Conservation (phyloP, 2,797 vertebrate species). For the Enteromius fasciolatus region DNA sequence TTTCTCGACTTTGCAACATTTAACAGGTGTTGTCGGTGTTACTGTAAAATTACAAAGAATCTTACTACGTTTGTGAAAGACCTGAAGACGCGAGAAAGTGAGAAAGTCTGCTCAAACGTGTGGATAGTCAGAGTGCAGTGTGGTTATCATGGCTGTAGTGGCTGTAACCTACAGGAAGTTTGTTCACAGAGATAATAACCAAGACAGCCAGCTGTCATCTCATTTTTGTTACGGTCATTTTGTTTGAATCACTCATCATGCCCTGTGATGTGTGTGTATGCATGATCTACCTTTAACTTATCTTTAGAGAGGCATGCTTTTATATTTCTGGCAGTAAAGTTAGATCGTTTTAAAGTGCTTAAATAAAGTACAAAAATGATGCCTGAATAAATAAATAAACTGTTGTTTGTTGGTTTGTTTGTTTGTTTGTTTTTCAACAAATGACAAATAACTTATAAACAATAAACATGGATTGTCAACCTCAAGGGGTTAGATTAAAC, state of each 20-base stretch:
- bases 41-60: neutral
- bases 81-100: neutral
- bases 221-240: constrained; percentile 34
- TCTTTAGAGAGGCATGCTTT: neutral
- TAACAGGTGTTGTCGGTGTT: neutral
- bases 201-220: constrained; percentile 56
- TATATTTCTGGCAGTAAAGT: neutral
- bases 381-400: neutral
- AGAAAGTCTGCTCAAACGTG: neutral
- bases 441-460: neutral
- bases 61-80: constrained; percentile 4
- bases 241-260: neutral
- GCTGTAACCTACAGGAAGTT: constrained; percentile 59
- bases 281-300: neutral
- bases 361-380: neutral
- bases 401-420: neutral
- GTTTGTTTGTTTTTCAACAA: neutral
- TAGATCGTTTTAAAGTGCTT: neutral
- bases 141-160: constrained; percentile 51
- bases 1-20: neutral
- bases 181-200: constrained; percentile 64
- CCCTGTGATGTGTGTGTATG: neutral
- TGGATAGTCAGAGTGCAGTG: constrained; percentile 21
- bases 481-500: neutral
- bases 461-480: neutral